Conservation (phyloP, 1,140 invertebrate species). For the Nasonia longicornis region DNA sequence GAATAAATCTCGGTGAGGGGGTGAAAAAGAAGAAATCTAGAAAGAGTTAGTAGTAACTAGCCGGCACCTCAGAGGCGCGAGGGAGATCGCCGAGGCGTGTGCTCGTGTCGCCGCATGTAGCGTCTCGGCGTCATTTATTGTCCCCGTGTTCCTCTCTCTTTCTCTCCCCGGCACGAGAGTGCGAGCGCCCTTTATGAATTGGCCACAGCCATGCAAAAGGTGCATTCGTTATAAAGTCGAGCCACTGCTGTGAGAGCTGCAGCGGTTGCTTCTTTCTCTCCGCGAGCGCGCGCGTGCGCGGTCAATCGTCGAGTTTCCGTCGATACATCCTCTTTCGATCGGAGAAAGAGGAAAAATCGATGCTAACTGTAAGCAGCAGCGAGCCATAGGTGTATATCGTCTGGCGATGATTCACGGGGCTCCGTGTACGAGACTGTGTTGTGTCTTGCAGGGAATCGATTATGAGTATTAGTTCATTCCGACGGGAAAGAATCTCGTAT, state of each 20-base stretch:
- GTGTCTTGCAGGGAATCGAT: constrained; percentile 32
- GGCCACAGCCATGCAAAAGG: constrained; percentile 59
- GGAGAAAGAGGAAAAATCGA: constrained; percentile 7
- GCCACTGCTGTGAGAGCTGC: neutral
- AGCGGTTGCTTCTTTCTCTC: neutral
- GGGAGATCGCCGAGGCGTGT: constrained; percentile 50
- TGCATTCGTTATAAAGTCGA: constrained; percentile 56
- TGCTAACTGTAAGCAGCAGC: neutral
- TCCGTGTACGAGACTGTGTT: constrained; percentile 29
- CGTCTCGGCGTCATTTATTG: constrained; percentile 65
- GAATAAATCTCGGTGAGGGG: constrained; percentile 25
- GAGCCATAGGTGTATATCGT: neutral
- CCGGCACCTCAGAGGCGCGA: constrained; percentile 29
- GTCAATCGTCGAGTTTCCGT: constrained; percentile 25
- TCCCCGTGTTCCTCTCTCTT: constrained; percentile 51
- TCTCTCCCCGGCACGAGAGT: constrained; percentile 38
- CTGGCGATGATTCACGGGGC: constrained; percentile 17
- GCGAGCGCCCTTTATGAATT: constrained; percentile 57
- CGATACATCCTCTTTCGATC: constrained; percentile 18
- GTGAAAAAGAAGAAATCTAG: constrained; percentile 45
- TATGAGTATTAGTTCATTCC: constrained; percentile 33
- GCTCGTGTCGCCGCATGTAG: constrained; percentile 57
- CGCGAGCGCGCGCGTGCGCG: neutral
- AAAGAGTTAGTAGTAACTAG: constrained; percentile 40
- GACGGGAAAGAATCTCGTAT: constrained; percentile 11